Percentiles rank a stretch among this genome's conserved stretches.
These are phyloP conservation scores for Idaea straminata DNA, from an alignment of 2,888 invertebrate species.

Conservation along the genomic window DNA sequence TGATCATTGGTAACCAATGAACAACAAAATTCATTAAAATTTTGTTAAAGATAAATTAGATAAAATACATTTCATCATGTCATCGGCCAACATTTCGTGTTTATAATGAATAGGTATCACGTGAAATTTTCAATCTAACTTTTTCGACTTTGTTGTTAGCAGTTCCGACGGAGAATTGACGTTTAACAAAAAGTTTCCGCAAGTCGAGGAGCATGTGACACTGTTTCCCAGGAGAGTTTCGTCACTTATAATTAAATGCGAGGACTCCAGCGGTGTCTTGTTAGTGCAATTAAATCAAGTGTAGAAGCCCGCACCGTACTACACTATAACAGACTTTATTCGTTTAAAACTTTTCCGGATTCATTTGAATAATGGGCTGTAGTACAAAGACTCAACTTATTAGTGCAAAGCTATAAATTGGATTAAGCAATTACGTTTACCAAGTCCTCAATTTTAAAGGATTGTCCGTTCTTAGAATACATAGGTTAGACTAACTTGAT, in stretches of 20 bases:
- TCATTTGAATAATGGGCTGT: conserved; percentile 28
- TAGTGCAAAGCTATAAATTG: background rate
- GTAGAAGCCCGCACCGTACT: conserved; percentile 27
- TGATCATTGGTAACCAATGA: background rate
- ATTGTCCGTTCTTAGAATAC: background rate
- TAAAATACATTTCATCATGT: background rate
- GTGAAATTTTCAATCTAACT: background rate
- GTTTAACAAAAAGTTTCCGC: conserved; percentile 21
- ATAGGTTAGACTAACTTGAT: conserved; percentile 1
- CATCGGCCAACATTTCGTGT: background rate
- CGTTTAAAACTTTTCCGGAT: conserved; percentile 36
- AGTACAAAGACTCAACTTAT: background rate
- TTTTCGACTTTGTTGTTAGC: conserved; percentile 1
- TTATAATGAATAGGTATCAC: background rate
- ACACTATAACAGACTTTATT: conserved; percentile 37
- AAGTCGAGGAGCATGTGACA: conserved; percentile 23
- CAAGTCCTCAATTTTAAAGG: background rate
- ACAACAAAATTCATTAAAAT: background rate
- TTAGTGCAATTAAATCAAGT: conserved; percentile 58
- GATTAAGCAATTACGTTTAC: background rate
- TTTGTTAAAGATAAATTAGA: background rate
- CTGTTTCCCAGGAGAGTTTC: conserved; percentile 34
- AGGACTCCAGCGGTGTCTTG: conserved; percentile 49
- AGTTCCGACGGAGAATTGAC: conserved; percentile 4
- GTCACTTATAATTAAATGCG: conserved; percentile 51